Evolutionary conservation across 2,888 invertebrate genomes (phyloP).

Genomic region (Plebejus argus): DNA sequence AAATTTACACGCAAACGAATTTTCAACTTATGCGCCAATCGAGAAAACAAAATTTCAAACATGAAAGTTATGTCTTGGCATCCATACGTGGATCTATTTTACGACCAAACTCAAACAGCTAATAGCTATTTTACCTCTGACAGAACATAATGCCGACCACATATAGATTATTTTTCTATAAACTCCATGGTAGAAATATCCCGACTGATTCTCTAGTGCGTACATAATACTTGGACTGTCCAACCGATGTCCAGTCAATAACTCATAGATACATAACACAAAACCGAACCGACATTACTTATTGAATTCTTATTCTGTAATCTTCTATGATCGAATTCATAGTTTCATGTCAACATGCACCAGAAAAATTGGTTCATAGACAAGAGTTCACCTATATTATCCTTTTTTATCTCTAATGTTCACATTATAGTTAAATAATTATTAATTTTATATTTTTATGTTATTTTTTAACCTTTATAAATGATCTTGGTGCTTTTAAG

Average conservation of each 20-base stretch:
- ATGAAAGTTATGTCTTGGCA: background rate
- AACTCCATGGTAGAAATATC: background rate
- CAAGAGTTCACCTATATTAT: too few relatives aligned
- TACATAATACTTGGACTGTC: background rate
- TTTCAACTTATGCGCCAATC: background rate
- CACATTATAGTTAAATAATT: too few relatives aligned
- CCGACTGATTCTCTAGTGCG: background rate
- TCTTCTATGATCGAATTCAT: too few relatives aligned
- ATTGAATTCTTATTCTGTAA: too few relatives aligned
- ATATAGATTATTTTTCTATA: background rate
- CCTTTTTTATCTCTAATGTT: too few relatives aligned
- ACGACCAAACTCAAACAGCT: background rate
- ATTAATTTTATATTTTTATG: too few relatives aligned
- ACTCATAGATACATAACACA: background rate
- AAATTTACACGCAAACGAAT: background rate
- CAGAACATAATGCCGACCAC: background rate
- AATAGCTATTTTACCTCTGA: background rate
- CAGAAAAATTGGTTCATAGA: too few relatives aligned
- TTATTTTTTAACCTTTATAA: too few relatives aligned
- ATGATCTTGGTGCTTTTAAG: background rate
- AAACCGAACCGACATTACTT: background rate
- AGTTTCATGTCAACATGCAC: too few relatives aligned
- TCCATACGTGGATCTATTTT: background rate
- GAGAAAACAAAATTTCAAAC: background rate
- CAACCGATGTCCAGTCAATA: conserved; percentile 11